Evolutionary conservation across 2,888 invertebrate genomes (phyloP), one percentile per base, ranked within the genome.

Genomic region (Pristionchus fissidentatus): DNA sequence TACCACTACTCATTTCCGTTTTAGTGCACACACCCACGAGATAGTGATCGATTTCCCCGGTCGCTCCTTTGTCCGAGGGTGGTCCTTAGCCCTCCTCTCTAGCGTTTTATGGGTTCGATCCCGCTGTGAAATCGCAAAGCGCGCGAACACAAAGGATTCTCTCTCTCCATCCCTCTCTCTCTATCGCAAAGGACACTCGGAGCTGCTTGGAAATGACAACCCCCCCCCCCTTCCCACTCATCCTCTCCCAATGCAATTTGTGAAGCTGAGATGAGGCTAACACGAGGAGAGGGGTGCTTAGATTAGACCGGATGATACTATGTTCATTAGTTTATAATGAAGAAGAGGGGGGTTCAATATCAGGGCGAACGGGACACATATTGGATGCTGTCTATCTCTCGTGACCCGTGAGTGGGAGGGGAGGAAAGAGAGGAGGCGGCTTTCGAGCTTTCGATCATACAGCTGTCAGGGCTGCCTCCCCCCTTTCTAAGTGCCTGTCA

Each of bases 1-100:
- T 32, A 35, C 35, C 32, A 35, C 35, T 55, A 15, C 66, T 41
- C 41, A 66, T 66, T 66, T 66, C n/a, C 66, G 38, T 38, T n/a
- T 66, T 22, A 66, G 66, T 38, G 38, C 38, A 66, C 35, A 4
- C 41, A 38, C 38, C 38, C 41, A 66, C 41, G 38, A 66, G 66
- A 66, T 66, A 66, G 66, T 66, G 66, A 66, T 66, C 66, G 26
- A 29, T 15, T 57, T 57, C n/a, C n/a, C n/a, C n/a, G n/a, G n/a
- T n/a, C n/a, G n/a, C n/a, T n/a, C 29, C 75, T 75, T 75, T 75
- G 75, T 75, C 29, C 26, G 75, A 49, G 75, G 75, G 75, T 75
- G 46, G 43, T 75, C 75, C 43, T 43, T 75, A 46, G 4, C 49
- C 75, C 10, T 26, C 29, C 75, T 46, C 43, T 75, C 75, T 49